These are phyloP conservation scores for Mesocricetus auratus DNA, from an alignment of 2,113 vertebrate genomes.

Conservation along the genomic window DNA sequence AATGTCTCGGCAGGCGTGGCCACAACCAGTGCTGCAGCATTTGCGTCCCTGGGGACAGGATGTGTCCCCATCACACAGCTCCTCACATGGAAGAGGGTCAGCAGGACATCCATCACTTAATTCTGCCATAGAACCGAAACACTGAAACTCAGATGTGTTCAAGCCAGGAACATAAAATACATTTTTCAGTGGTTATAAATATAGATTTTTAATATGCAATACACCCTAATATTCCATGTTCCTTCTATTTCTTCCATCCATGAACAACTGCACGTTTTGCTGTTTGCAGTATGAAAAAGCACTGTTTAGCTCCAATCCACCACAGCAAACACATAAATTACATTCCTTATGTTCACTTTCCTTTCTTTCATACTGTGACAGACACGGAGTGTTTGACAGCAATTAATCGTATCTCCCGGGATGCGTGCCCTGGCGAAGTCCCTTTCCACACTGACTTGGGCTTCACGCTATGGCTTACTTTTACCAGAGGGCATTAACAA, in stretches of 20 bases:
- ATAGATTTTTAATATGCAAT: not conserved
- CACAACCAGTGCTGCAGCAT: constrained; percentile 78
- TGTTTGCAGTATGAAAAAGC: not conserved
- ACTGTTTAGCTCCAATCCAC: not conserved
- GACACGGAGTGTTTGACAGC: not conserved
- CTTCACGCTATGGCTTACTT: not conserved
- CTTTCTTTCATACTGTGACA: not conserved
- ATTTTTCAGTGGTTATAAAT: not conserved
- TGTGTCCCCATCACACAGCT: constrained; percentile 61
- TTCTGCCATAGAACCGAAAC: constrained; percentile 58
- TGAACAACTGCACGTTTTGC: not conserved
- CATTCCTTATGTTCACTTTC: not conserved
- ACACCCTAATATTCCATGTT: not conserved
- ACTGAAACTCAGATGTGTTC: not conserved
- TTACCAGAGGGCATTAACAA: not conserved
- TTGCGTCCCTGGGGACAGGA: constrained; percentile 77
- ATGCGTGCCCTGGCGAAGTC: not conserved
- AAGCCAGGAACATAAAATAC: not conserved
- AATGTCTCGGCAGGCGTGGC: constrained; percentile 57
- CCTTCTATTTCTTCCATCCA: not conserved
- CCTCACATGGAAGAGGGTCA: constrained; percentile 68
- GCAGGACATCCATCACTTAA: constrained; percentile 58
- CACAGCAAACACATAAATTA: not conserved
- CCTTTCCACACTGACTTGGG: not conserved
- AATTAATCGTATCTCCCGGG: not conserved